phyloP scores from a whole-genome alignment of 2,797 vertebrate species.

The Miichthys miiuy region DNA sequence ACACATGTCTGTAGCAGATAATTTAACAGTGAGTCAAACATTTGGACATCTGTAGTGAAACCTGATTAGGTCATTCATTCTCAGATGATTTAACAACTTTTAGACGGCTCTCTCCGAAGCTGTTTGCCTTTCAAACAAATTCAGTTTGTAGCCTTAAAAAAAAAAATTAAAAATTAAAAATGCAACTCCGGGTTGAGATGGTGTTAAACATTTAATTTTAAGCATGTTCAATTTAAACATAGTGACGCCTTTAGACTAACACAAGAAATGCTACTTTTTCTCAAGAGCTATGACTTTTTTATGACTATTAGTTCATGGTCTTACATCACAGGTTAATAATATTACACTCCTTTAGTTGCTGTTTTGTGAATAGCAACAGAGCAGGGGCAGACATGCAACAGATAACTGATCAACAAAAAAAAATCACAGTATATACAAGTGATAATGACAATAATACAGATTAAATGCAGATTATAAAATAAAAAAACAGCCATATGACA shows the following conservation, averaged over 20 bases:
- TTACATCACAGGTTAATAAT: not conserved
- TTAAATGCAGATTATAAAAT: not conserved
- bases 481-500: not conserved
- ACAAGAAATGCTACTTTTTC: not conserved
- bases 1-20: slow-evolving; percentile 20
- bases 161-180: too few species aligned
- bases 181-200: too few species aligned
- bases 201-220: too few species aligned
- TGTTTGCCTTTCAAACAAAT: too few species aligned
- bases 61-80: not conserved
- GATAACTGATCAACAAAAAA: not conserved
- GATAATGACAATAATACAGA: not conserved
- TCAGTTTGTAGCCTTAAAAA: too few species aligned
- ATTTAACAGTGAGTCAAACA: slow-evolving; percentile 8
- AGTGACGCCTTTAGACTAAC: not conserved
- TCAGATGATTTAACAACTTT: not conserved
- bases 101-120: not conserved
- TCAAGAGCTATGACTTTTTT: slow-evolving; percentile 1
- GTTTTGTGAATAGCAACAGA: not conserved
- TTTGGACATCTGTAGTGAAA: slow-evolving; percentile 18
- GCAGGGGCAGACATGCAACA: not conserved
- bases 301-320: not conserved
- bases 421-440: not conserved
- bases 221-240: not conserved
- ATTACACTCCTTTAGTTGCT: not conserved